A percentile compares a stretch with the other conserved stretches of the same genome.
Evolutionary conservation across 2,113 vertebrate genomes (phyloP).

Genomic region (Pelvicachromis taeniatus): DNA sequence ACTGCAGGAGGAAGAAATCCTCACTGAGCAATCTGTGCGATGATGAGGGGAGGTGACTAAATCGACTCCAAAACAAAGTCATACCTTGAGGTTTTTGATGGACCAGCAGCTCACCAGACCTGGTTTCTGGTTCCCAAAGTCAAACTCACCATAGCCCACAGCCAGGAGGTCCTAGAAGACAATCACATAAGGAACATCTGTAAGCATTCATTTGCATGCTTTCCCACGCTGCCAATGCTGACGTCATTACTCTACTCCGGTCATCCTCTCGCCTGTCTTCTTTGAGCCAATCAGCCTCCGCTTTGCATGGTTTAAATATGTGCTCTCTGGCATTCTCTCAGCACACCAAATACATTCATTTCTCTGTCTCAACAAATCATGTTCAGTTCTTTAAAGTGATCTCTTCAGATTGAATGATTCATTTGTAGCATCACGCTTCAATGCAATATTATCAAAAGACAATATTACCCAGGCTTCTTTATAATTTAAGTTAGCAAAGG

Average conservation of each 20-base stretch:
- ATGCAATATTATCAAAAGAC: neutral
- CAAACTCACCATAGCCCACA: slow-evolving; percentile 82
- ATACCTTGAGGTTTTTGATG: slow-evolving; percentile 85
- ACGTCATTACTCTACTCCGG: no score
- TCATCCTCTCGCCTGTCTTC: neutral
- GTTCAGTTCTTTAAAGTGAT: neutral
- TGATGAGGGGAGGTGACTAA: neutral
- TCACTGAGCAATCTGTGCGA: neutral
- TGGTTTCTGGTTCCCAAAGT: slow-evolving; percentile 69
- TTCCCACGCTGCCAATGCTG: neutral
- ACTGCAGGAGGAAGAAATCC: slow-evolving; percentile 65
- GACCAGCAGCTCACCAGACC: slow-evolving; percentile 93
- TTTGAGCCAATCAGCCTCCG: neutral
- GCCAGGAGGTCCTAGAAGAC: slow-evolving; percentile 83
- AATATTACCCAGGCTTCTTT: neutral
- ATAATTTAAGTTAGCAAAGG: neutral
- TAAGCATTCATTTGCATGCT: neutral
- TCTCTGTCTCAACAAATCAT: neutral
- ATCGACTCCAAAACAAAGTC: neutral
- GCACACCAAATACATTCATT: accelerated
- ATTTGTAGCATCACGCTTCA: neutral
- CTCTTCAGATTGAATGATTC: no score
- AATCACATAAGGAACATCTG: accelerated
- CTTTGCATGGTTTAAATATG: neutral
- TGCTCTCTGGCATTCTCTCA: neutral